Evolutionary conservation across 1,140 invertebrate genomes (phyloP).

Genomic region (Drosophila repleta): DNA sequence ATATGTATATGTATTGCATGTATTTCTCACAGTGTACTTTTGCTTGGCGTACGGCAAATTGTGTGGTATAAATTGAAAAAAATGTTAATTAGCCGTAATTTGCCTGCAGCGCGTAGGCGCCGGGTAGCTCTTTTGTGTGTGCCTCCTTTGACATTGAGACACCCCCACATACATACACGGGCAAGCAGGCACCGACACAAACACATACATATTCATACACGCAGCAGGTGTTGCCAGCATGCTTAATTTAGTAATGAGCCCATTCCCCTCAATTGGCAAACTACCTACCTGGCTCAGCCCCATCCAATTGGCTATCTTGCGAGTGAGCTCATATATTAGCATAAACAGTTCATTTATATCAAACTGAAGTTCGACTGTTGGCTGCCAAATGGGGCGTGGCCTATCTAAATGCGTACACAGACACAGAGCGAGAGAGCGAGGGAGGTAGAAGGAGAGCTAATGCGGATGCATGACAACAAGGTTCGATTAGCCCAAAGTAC

Average conservation of each 20-base stretch:
- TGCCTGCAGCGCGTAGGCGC: constrained; percentile 44
- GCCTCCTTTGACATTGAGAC: constrained; percentile 66
- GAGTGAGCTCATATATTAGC: constrained; percentile 77
- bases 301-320: constrained; percentile 16
- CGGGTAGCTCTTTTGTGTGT: constrained; percentile 21
- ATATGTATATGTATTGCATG: too few relatives aligned
- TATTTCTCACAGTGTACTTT: constrained; percentile 33
- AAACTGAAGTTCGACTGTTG: constrained; percentile 56
- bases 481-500: constrained; percentile 43
- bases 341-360: constrained; percentile 80
- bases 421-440: neutral
- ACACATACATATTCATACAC: constrained; percentile 28
- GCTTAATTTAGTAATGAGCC: constrained; percentile 72
- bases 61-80: constrained; percentile 71
- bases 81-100: constrained; percentile 78
- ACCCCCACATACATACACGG: constrained; percentile 15
- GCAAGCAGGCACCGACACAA: constrained; percentile 1
- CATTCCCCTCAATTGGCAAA: constrained; percentile 21
- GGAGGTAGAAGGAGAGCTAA: neutral
- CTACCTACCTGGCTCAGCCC: neutral
- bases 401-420: constrained; percentile 18
- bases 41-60: constrained; percentile 33
- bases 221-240: constrained; percentile 67
- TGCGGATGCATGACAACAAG: neutral
- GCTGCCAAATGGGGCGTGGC: constrained; percentile 12